These are phyloP conservation scores for Daubentonia madagascariensis DNA, from an alignment of 2,113 vertebrate species.

Conservation along the genomic window DNA sequence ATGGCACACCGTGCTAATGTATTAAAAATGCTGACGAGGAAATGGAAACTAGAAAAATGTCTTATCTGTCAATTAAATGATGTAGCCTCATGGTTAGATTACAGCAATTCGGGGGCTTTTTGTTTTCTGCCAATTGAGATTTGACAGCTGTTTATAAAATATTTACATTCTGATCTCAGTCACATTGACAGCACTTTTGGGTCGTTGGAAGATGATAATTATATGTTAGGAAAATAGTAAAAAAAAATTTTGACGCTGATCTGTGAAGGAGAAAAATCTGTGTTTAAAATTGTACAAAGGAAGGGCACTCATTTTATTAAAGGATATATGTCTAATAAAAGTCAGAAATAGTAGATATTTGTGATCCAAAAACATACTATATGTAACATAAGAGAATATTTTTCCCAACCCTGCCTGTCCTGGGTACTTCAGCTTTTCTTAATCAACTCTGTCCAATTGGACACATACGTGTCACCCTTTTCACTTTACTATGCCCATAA, in stretches of 20 bases:
- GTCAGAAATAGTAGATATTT: background rate
- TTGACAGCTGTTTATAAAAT: slow-evolving; percentile 79
- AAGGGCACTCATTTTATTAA: slow-evolving; percentile 25
- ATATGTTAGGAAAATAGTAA: slow-evolving; percentile 1
- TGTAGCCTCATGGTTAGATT: slow-evolving; percentile 46
- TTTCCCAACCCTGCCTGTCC: background rate
- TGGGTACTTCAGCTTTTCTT: background rate
- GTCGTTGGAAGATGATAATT: slow-evolving; percentile 69
- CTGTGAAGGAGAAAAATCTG: slow-evolving; percentile 15
- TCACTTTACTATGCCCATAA: background rate
- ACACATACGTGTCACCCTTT: background rate
- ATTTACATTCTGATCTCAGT: slow-evolving; percentile 67
- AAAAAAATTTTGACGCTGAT: slow-evolving; percentile 44
- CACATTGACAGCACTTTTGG: slow-evolving; percentile 65
- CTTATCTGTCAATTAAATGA: slow-evolving; percentile 50
- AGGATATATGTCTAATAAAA: background rate
- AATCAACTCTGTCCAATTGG: background rate
- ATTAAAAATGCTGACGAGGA: slow-evolving; percentile 27
- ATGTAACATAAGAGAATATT: accelerated
- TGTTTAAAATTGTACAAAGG: slow-evolving; percentile 6
- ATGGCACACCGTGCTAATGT: background rate
- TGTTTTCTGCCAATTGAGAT: slow-evolving; percentile 62
- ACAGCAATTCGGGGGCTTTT: slow-evolving; percentile 34
- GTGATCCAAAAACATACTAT: background rate
- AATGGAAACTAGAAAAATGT: slow-evolving; percentile 13